Evolutionary conservation across 1,140 invertebrate species (phyloP).

Genomic region (Dreissena polymorpha): DNA sequence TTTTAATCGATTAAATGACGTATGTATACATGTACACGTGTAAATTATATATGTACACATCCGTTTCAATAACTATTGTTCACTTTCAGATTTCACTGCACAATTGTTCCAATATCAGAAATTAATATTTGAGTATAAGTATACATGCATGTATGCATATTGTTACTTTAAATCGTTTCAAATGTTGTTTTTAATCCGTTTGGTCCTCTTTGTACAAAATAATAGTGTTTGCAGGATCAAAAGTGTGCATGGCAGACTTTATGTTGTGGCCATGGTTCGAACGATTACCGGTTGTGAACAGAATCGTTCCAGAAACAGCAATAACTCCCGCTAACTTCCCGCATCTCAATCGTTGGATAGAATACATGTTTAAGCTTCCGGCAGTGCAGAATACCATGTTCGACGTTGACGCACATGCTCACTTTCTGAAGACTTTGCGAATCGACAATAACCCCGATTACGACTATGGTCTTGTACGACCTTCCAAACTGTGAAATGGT

Average conservation of each 20-base stretch:
- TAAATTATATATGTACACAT: too few relatives aligned
- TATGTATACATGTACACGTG: too few relatives aligned
- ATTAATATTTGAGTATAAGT: too few relatives aligned
- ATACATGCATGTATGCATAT: too few relatives aligned
- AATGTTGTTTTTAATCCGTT: too few relatives aligned
- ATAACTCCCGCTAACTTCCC: constrained; percentile 29
- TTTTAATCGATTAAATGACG: too few relatives aligned
- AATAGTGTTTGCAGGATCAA: constrained; percentile 20
- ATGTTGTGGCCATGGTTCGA: constrained; percentile 58
- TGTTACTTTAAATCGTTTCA: too few relatives aligned
- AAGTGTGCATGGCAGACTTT: constrained; percentile 56
- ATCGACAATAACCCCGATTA: constrained; percentile 50
- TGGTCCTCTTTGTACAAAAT: too few relatives aligned
- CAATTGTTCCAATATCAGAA: too few relatives aligned
- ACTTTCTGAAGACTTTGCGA: constrained; percentile 36
- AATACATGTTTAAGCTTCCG: constrained; percentile 41
- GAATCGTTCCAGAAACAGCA: constrained; percentile 38
- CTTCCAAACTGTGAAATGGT: constrained; percentile 6
- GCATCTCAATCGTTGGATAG: constrained; percentile 25
- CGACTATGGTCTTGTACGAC: constrained; percentile 47
- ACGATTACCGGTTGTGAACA: constrained; percentile 36
- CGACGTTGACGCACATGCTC: constrained; percentile 29
- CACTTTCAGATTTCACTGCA: too few relatives aligned
- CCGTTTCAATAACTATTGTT: too few relatives aligned
- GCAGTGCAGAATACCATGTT: constrained; percentile 48